Evolutionary conservation across 2,888 invertebrate genomes (phyloP).

Genomic region (Perizoma affinitatum): DNA sequence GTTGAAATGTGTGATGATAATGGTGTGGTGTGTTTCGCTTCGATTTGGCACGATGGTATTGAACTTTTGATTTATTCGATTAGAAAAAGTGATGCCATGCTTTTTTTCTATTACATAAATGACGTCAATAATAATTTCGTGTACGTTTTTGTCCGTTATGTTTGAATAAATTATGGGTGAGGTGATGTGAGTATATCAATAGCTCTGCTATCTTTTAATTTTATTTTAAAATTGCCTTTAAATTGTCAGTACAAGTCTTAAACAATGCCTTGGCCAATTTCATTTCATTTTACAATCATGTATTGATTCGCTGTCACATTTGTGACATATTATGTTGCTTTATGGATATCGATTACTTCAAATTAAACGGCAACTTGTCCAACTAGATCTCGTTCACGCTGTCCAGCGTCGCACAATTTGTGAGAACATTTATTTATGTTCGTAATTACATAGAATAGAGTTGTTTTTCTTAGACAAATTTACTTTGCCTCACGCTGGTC

Average conservation of each 20-base stretch:
- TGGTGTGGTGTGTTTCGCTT: slow-evolving; percentile 25
- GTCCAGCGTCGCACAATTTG: slow-evolving; percentile 14
- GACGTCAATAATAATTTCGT: slow-evolving; percentile 11
- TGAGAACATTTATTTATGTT: slow-evolving; percentile 24
- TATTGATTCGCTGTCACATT: too few relatives aligned
- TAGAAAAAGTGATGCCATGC: slow-evolving; percentile 25
- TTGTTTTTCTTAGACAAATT: slow-evolving; percentile 54
- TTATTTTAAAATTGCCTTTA: too few relatives aligned
- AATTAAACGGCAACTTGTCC: slow-evolving; percentile 13
- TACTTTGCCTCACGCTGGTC: slow-evolving; percentile 41
- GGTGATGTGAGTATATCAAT: slow-evolving; percentile 2
- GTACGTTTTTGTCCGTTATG: slow-evolving; percentile 5
- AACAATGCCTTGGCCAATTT: too few relatives aligned
- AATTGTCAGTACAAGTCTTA: too few relatives aligned
- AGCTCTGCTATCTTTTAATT: too few relatives aligned
- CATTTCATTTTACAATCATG: too few relatives aligned
- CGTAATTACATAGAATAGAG: slow-evolving; percentile 55
- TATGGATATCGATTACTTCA: slow-evolving; percentile 5
- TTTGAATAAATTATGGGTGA: slow-evolving; percentile 8
- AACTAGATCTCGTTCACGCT: slow-evolving; percentile 13
- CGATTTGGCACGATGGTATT: slow-evolving; percentile 25
- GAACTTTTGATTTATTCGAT: slow-evolving; percentile 27
- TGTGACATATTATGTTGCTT: too few relatives aligned
- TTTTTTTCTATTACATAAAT: slow-evolving; percentile 21
- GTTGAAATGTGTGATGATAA: slow-evolving; percentile 4